Evolutionary conservation across 2,888 invertebrate species (phyloP).

Genomic region (Amblyjoppa proteus): DNA sequence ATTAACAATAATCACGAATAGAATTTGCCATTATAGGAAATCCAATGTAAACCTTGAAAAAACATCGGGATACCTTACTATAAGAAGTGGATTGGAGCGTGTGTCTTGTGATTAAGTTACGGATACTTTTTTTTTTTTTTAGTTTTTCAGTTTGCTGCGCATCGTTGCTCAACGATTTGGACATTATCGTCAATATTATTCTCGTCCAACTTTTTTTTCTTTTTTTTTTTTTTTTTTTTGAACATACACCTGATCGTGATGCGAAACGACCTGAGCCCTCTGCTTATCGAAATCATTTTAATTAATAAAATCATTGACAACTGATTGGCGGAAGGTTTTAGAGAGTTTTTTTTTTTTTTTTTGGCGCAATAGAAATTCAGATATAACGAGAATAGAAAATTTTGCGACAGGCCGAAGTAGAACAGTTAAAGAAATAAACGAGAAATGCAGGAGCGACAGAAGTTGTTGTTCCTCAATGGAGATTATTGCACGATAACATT

Average conservation of each 20-base stretch:
- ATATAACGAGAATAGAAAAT: constrained; percentile 59
- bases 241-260: constrained; percentile 53
- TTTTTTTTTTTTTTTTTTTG: background rate
- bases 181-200: constrained; percentile 13
- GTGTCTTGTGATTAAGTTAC: constrained; percentile 73
- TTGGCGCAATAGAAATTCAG: constrained; percentile 57
- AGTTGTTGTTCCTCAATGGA: constrained; percentile 30
- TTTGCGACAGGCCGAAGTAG: constrained; percentile 68
- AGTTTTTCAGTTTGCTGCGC: constrained; percentile 70
- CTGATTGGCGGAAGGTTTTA: constrained; percentile 57
- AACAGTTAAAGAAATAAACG: constrained; percentile 59
- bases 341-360: constrained; percentile 43
- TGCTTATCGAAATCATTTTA: constrained; percentile 37
- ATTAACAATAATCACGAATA: constrained; percentile 70
- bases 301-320: constrained; percentile 48
- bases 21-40: constrained; percentile 74
- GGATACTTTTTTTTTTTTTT: constrained; percentile 33
- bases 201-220: background rate
- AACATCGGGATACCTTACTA: constrained; percentile 82
- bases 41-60: constrained; percentile 83
- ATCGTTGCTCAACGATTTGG: constrained; percentile 64
- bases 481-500: constrained; percentile 63
- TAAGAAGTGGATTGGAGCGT: constrained; percentile 84
- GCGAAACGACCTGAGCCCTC: constrained; percentile 69
- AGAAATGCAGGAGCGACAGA: constrained; percentile 68